Conservation (phyloP, 2,113 vertebrate species). For the Ovis aries region DNA sequence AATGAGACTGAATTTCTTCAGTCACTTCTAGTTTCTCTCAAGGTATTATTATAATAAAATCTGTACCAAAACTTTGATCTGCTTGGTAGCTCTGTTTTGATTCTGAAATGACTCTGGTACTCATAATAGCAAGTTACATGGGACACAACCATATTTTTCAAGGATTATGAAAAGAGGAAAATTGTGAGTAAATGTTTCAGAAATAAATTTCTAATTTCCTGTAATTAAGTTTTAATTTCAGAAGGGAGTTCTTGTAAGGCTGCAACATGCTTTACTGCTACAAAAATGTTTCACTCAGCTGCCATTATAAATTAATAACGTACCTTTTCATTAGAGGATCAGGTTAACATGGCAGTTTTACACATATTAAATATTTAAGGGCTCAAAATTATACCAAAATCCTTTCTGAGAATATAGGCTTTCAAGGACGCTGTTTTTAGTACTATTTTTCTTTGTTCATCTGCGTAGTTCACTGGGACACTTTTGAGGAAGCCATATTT, state of each 20-base stretch:
- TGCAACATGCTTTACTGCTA: background rate
- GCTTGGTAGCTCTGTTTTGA: background rate
- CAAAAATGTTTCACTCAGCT: background rate
- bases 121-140: background rate
- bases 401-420: background rate
- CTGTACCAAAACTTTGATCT: background rate
- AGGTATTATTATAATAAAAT: background rate
- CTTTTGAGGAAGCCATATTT: background rate
- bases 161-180: constrained; percentile 14
- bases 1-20: background rate
- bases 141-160: constrained; percentile 16
- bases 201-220: constrained; percentile 47
- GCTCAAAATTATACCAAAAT: background rate
- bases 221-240: constrained; percentile 38
- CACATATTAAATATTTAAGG: constrained; percentile 19
- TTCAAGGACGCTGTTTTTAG: background rate
- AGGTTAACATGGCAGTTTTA: background rate
- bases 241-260: background rate
- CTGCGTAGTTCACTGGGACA: background rate
- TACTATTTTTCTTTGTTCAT: background rate
- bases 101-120: constrained; percentile 8
- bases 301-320: constrained; percentile 46
- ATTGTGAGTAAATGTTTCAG: constrained; percentile 26
- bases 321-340: background rate
- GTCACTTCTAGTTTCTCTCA: background rate